Evolutionary conservation across 2,888 invertebrate genomes (phyloP).

Genomic region (Meiosimyza decipiens): DNA sequence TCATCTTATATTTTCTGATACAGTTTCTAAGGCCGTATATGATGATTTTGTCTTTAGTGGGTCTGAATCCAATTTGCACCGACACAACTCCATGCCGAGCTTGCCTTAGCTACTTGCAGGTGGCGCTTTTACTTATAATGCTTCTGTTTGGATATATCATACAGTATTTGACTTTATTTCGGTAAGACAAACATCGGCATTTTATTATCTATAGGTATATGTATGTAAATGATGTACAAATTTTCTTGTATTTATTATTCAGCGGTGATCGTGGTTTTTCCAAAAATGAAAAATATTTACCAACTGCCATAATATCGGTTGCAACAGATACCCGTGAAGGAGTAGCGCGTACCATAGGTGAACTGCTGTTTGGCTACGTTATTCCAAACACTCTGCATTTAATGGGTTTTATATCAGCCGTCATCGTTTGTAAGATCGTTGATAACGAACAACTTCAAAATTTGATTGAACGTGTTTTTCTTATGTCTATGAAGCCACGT

Average conservation of each 20-base stretch:
- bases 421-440: conserved; percentile 78
- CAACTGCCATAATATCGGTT: conserved; percentile 8
- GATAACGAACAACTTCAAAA: conserved; percentile 87
- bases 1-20: neutral
- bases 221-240: neutral
- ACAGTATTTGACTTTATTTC: conserved; percentile 83
- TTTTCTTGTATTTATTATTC: conserved; percentile 2
- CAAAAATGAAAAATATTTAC: conserved; percentile 50
- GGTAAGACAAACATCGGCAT: conserved; percentile 66
- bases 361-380: conserved; percentile 77
- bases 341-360: conserved; percentile 72
- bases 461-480: conserved; percentile 84
- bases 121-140: conserved; percentile 74
- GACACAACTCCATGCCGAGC: conserved; percentile 73
- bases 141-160: conserved; percentile 79
- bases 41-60: conserved; percentile 78
- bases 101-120: conserved; percentile 76
- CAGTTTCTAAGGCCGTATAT: conserved; percentile 82
- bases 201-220: neutral
- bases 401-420: conserved; percentile 77
- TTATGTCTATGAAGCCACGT: conserved; percentile 77
- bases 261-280: conserved; percentile 62
- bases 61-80: conserved; percentile 76
- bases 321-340: conserved; percentile 23
- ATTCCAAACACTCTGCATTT: conserved; percentile 80